These are phyloP conservation scores for Sitobion miscanthi DNA, from an alignment of 1,140 invertebrate genomes.

Conservation along the genomic window DNA sequence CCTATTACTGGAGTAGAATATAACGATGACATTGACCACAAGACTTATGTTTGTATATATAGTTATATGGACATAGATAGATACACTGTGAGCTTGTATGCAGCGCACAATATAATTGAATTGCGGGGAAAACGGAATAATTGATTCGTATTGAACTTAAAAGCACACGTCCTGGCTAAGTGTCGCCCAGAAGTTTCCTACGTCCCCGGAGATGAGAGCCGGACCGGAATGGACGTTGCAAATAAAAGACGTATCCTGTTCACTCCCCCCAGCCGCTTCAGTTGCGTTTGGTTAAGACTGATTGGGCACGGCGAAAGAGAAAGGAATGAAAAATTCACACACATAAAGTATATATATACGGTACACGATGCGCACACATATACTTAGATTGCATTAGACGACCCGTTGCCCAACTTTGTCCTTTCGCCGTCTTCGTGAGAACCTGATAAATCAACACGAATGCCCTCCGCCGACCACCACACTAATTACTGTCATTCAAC, in stretches of 20 bases:
- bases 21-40: background rate
- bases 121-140: slow-evolving; percentile 45
- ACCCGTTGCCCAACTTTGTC: slow-evolving; percentile 48
- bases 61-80: too few relatives aligned
- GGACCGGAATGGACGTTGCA: slow-evolving; percentile 22
- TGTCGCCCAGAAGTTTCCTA: slow-evolving; percentile 50
- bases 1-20: background rate
- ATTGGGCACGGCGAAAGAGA: slow-evolving; percentile 31
- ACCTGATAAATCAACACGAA: slow-evolving; percentile 53
- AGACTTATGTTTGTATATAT: background rate
- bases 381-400: slow-evolving; percentile 50
- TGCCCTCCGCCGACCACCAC: slow-evolving; percentile 24
- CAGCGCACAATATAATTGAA: slow-evolving; percentile 24
- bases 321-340: slow-evolving; percentile 53
- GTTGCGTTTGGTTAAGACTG: slow-evolving; percentile 1
- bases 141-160: slow-evolving; percentile 52
- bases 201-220: slow-evolving; percentile 39
- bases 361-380: background rate
- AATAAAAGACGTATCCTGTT: slow-evolving; percentile 49
- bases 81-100: background rate
- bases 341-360: background rate
- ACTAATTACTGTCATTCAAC: slow-evolving; percentile 57
- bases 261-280: background rate
- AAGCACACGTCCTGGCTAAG: slow-evolving; percentile 45
- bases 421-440: slow-evolving; percentile 48